These are phyloP conservation scores for Sitobion miscanthi DNA, from an alignment of 1,140 invertebrate species.

Conservation along the genomic window DNA sequence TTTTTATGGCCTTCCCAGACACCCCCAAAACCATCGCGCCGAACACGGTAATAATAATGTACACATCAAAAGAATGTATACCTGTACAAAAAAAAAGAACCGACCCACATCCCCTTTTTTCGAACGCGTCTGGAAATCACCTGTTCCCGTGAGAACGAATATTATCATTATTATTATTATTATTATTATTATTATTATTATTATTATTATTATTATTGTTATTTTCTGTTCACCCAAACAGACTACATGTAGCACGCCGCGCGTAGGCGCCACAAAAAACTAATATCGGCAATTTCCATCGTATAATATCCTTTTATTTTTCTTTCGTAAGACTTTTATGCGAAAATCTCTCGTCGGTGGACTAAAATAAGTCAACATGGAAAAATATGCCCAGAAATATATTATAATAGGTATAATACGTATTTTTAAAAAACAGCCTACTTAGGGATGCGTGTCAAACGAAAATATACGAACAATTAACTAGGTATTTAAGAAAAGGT, in stretches of 20 bases:
- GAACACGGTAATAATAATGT: background rate
- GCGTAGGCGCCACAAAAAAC: background rate
- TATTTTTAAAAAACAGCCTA: background rate
- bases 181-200: background rate
- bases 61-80: slow-evolving; percentile 33
- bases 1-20: background rate
- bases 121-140: slow-evolving; percentile 17
- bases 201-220: background rate
- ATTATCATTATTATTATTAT: background rate
- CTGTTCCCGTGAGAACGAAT: slow-evolving; percentile 48
- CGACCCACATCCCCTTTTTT: slow-evolving; percentile 20
- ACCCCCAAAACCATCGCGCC: background rate
- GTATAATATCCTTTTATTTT: background rate
- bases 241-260: background rate
- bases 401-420: background rate
- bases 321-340: background rate
- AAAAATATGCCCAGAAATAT: background rate
- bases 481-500: background rate
- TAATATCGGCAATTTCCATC: background rate
- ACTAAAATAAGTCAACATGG: background rate
- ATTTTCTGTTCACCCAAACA: background rate
- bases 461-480: background rate
- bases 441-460: background rate
- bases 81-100: slow-evolving; percentile 30
- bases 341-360: background rate